Evolutionary conservation across 2,113 vertebrate genomes (phyloP).

Genomic region (Saiga tatarica): DNA sequence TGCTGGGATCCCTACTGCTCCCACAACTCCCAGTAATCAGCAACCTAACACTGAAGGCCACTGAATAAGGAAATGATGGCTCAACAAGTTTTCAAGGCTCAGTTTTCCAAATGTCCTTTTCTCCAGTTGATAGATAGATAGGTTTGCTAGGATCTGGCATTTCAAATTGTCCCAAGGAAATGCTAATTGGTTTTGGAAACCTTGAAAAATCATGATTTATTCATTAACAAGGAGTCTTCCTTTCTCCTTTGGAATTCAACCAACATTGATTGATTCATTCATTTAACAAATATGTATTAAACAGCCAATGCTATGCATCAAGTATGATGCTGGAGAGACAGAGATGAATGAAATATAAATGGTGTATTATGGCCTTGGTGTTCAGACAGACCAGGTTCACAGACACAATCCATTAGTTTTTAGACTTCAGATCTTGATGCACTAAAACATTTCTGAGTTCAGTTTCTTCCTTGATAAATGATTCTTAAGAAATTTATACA

Average conservation of each 20-base stretch:
- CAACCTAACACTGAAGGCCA: background rate
- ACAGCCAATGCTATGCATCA: background rate
- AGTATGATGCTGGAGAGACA: background rate
- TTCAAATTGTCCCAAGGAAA: background rate
- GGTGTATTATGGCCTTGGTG: background rate
- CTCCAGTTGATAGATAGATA: background rate
- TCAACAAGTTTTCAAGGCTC: background rate
- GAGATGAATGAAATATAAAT: background rate
- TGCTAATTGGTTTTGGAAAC: background rate
- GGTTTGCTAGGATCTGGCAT: background rate
- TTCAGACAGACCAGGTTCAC: background rate
- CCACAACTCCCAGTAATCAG: background rate
- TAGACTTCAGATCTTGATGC: background rate
- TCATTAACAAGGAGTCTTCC: background rate
- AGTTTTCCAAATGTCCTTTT: background rate
- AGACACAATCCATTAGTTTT: background rate
- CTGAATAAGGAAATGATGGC: too few species aligned
- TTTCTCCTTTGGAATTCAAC: slow-evolving; percentile 9
- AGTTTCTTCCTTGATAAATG: background rate
- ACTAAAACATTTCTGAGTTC: background rate
- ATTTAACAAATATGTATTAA: background rate
- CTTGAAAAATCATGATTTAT: slow-evolving; percentile 9
- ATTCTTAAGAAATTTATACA: background rate
- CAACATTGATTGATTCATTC: slow-evolving; percentile 35
- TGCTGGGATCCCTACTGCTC: background rate